Evolutionary conservation across 2,797 vertebrate species (phyloP), one percentile per base, ranked within the genome.

Genomic region (Phoebastria nigripes): DNA sequence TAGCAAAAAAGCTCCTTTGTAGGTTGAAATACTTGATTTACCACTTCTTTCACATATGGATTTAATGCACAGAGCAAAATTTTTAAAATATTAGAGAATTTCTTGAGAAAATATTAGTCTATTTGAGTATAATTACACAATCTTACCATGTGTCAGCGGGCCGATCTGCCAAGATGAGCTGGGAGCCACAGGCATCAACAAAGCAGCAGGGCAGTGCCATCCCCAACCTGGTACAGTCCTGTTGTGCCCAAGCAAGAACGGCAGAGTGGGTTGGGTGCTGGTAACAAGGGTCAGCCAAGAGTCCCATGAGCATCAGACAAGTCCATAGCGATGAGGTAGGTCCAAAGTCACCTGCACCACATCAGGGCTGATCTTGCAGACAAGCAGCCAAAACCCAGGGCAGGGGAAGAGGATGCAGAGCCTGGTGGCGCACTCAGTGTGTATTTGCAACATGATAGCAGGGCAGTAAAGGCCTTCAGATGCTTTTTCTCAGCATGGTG

Each of bases 11-110:
- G 6, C 39, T 74, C 33, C 52, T 80, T 65, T 70, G 7, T n/a
- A 31, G 22, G 37, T 26, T 37, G 31, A 67, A 90, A 54, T 42
- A 35, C 9, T 74, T 54, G 31, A 65, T 46, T 74, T 66, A 22
- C 7, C 4, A 6, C 28, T 72, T 74, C 54, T 35, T 83, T 69
- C 54, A 73, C 29, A 17, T 3, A 41, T 0, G 0, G 12, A 49
- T 44, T 83, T 55, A 58, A 59, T 8, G 20, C n/a, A 71, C 28
- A 84, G 39, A 89, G n/a, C 20, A 63, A 55, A 9, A 21, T 24
- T 55, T 61, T 0, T 1, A 22, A 82, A 56, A 25, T 9, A 42
- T 18, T 21, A 56, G 19, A 37, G 8, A 51, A n/a, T 25, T 69
- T 54, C 9, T 56, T 42, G 20, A 54, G 52, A 84, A 91, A 82